Percentiles rank a stretch among this genome's conserved stretches.
Conservation (phyloP, 2,113 vertebrate genomes). For the Hiodon alosoides region DNA sequence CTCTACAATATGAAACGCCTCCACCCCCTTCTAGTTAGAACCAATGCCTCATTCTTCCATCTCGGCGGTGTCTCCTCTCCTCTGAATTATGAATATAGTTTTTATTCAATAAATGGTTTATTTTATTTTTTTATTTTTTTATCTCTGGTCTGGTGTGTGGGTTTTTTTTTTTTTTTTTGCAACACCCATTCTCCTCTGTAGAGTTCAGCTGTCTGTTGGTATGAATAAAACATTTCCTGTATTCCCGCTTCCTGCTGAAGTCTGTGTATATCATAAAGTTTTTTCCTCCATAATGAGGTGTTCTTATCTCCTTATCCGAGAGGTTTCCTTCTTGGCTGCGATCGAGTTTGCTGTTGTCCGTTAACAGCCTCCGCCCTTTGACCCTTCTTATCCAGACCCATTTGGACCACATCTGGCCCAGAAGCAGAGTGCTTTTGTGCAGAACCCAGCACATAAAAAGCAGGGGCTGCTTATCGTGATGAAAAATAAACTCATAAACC, state of each 20-base stretch:
- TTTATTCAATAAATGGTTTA: too few relatives aligned
- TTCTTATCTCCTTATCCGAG: not conserved
- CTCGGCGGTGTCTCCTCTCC: too few relatives aligned
- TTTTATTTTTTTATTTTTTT: too few relatives aligned
- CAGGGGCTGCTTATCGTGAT: slow-evolving; percentile 14
- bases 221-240: not conserved
- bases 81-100: too few relatives aligned
- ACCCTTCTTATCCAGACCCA: slow-evolving; percentile 37
- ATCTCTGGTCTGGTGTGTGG: too few relatives aligned
- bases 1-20: too few relatives aligned
- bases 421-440: slow-evolving; percentile 24
- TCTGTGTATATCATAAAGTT: not conserved
- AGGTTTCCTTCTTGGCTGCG: not conserved
- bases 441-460: slow-evolving; percentile 10
- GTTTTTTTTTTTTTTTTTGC: too few relatives aligned
- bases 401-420: slow-evolving; percentile 25
- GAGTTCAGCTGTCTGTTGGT: not conserved
- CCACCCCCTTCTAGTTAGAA: too few relatives aligned
- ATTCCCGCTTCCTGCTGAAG: not conserved
- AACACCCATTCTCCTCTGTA: not conserved
- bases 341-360: slow-evolving; percentile 31
- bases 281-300: not conserved
- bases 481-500: slow-evolving; percentile 3
- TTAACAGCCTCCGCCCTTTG: not conserved
- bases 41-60: too few relatives aligned